A percentile compares a stretch with the other conserved stretches of the same genome.
Conservation (phyloP, 1,140 invertebrate species). For the Geopemphigus sp. region DNA sequence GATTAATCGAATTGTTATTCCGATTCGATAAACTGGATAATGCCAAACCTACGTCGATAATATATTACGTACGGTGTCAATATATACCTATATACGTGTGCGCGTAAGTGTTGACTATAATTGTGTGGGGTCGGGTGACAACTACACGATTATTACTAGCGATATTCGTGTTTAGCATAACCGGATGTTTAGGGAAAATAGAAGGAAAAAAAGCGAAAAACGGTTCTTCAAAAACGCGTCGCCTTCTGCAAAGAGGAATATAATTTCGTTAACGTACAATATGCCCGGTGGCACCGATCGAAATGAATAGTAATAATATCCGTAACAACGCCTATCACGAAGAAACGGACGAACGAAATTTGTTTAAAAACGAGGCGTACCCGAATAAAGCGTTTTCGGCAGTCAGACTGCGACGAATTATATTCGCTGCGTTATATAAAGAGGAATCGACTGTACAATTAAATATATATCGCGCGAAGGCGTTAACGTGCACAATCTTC, state of each 20-base stretch:
- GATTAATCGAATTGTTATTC: not conserved
- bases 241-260: not conserved
- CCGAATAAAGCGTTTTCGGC: conserved; percentile 14
- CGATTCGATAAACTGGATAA: not conserved
- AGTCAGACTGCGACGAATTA: not conserved
- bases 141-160: conserved; percentile 2
- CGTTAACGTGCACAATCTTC: too few species aligned
- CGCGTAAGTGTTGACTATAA: not conserved
- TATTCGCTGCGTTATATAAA: too few species aligned
- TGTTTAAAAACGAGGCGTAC: conserved; percentile 7
- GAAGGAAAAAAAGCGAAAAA: conserved; percentile 3
- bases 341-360: not conserved
- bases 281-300: conserved; percentile 3
- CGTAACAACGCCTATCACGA: conserved; percentile 12
- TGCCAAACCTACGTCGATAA: not conserved
- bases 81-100: not conserved
- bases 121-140: not conserved
- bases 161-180: conserved; percentile 33
- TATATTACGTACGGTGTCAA: too few species aligned
- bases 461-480: too few species aligned
- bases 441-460: too few species aligned
- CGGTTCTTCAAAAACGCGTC: conserved; percentile 28
- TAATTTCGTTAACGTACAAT: conserved; percentile 28
- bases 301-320: conserved; percentile 14
- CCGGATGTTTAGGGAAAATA: conserved; percentile 35